Evolutionary conservation across 2,888 invertebrate species (phyloP), one percentile per base, ranked within the genome.

Genomic region (Spilosoma lubricipeda): DNA sequence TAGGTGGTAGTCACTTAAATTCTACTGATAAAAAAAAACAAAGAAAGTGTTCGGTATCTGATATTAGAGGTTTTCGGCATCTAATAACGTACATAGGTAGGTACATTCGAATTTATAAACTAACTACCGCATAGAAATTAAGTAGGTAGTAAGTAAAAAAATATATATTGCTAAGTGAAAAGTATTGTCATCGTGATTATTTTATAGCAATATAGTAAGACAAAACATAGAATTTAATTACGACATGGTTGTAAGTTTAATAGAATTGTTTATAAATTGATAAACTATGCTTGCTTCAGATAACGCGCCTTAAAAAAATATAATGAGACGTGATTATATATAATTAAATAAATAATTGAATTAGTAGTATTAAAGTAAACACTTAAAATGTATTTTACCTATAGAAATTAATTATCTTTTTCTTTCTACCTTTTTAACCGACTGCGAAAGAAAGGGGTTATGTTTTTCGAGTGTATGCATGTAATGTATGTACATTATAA

Each of bases 221-320:
- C 15, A 15, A 59, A 30, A 30, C 30, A 27, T 27, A 63, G 18
- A 30, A 59, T 56, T n/a, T 56, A 56, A 56, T 63, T 63, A 30
- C 0, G 30, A 30, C 8, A 30, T 27, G 63, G 7, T 63, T 63
- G 63, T 63, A 63, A 30, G 30, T 27, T 63, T 63, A 63, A 30
- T 30, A 63, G 30, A 63, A 63, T 39, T 39, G 63, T 30, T 63
- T 63, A 63, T 30, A 30, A 63, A 63, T 63, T 63, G 63, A 59
- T 59, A 59, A 59, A 59, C n/a, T 27, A 59, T 59, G 59, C 27
- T 56, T 56, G 56, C n/a, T 59, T 27, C 30, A 30, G 63, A 30
- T 63, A 63, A 18, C 30, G 15, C 30, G 63, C 18, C 15, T 15
- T 59, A n/a, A 63, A 63, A 63, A 30, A 15, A 18, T 15, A 30